Percentiles rank a stretch among this genome's conserved stretches.
Evolutionary conservation across 2,888 invertebrate species (phyloP).

Genomic region (Athetis lepigone): DNA sequence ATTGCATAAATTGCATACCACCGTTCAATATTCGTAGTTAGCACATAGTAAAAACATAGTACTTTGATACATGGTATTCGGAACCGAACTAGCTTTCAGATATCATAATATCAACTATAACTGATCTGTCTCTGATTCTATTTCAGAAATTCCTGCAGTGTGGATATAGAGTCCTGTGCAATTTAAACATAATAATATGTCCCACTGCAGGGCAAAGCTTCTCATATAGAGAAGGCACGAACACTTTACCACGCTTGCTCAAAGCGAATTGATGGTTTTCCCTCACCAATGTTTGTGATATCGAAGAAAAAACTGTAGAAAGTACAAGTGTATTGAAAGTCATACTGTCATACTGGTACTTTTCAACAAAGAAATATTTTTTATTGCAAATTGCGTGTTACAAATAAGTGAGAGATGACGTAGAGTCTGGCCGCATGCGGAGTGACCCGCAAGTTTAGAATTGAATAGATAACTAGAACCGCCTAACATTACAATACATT

Average conservation of each 20-base stretch:
- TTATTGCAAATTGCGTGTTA: too few species aligned
- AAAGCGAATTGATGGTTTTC: too few species aligned
- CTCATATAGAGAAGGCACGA: too few species aligned
- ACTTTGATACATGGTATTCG: background rate
- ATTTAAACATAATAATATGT: too few species aligned
- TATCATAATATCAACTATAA: background rate
- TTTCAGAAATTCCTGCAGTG: background rate
- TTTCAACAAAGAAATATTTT: too few species aligned
- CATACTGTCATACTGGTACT: too few species aligned
- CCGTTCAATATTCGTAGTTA: constrained; percentile 45
- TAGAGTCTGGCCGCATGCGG: background rate
- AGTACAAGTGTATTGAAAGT: too few species aligned
- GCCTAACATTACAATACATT: background rate
- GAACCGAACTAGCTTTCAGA: background rate
- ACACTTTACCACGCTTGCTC: too few species aligned
- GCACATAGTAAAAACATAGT: constrained; percentile 3
- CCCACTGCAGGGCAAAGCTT: too few species aligned
- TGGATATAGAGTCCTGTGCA: background rate
- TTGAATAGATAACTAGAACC: background rate
- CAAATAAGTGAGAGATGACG: background rate
- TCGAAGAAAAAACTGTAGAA: too few species aligned
- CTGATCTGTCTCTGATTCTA: background rate
- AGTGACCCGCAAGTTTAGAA: background rate
- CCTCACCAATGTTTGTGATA: too few species aligned
- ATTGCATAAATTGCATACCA: constrained; percentile 57